A percentile compares a stretch with the other conserved stretches of the same genome.
Conservation (phyloP, 2,797 vertebrate species). For the Parambassis ranga region DNA sequence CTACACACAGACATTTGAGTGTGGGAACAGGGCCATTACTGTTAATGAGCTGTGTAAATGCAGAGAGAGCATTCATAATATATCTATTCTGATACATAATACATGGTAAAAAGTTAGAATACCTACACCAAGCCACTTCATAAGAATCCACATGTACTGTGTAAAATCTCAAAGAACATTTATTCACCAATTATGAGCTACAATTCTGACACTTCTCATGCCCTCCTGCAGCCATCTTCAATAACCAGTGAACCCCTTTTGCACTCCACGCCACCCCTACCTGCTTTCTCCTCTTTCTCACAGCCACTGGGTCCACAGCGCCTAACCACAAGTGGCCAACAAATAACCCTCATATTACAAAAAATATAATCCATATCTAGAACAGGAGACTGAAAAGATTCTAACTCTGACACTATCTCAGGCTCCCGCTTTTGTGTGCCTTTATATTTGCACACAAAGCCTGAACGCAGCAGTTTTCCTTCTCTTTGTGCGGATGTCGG, state of each 20-base stretch:
- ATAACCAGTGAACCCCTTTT: conserved; percentile 43
- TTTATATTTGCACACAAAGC: conserved; percentile 78
- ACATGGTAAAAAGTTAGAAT: conserved; percentile 34
- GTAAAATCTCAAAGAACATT: conserved; percentile 23
- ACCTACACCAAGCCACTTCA: conserved; percentile 6
- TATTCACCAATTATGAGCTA: conserved; percentile 27
- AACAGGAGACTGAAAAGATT: conserved; percentile 50
- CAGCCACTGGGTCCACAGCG: conserved; percentile 45
- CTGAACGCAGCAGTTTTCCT: conserved; percentile 68
- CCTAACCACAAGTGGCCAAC: conserved; percentile 48
- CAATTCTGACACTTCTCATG: conserved; percentile 68
- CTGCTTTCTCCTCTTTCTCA: conserved; percentile 70
- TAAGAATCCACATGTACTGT: conserved; percentile 10
- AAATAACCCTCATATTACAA: conserved; percentile 57
- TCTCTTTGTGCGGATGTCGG: conserved; percentile 60
- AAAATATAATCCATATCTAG: conserved; percentile 68
- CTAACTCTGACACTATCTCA: conserved; percentile 72
- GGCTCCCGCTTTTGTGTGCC: conserved; percentile 71
- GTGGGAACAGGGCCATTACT: conserved; percentile 48
- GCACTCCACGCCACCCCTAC: conserved; percentile 33
- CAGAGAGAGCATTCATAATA: conserved; percentile 54
- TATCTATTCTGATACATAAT: conserved; percentile 47
- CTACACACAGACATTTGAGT: conserved; percentile 10
- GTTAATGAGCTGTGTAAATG: conserved; percentile 54
- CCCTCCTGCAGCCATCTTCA: conserved; percentile 53